Conservation (phyloP, 2,113 vertebrate species). For the Acanthochromis polyacanthus region DNA sequence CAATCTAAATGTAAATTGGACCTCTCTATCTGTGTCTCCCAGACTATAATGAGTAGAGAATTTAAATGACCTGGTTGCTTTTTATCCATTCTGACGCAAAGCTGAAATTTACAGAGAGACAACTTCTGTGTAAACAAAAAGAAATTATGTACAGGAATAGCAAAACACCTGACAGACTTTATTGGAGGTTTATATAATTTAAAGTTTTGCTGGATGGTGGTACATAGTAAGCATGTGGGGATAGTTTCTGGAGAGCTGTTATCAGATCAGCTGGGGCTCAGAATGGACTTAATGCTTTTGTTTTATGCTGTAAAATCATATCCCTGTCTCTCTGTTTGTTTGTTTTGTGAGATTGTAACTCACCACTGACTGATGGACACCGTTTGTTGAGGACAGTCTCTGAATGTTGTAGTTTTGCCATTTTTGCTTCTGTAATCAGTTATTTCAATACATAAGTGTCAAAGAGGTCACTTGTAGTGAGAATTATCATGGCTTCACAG, state of each 20-base stretch:
- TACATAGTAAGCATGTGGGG: neutral
- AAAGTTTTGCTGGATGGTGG: slow-evolving; percentile 20
- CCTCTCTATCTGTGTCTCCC: slow-evolving; percentile 84
- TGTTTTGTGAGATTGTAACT: no score
- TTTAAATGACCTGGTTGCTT: slow-evolving; percentile 84
- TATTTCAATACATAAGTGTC: no score
- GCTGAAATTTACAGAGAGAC: slow-evolving; percentile 77
- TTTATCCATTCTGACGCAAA: slow-evolving; percentile 80
- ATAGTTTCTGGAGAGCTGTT: neutral
- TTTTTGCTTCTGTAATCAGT: no score
- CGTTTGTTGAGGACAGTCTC: no score
- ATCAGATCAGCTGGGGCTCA: neutral
- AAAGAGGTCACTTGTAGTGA: no score
- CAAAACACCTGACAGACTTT: slow-evolving; percentile 20
- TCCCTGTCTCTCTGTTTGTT: no score
- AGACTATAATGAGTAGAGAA: slow-evolving; percentile 85
- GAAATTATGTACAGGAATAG: slow-evolving; percentile 63
- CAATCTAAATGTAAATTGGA: slow-evolving; percentile 89
- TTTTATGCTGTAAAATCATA: neutral
- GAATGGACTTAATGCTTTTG: neutral
- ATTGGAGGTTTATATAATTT: neutral
- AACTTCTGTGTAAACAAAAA: slow-evolving; percentile 76
- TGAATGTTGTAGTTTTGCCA: no score
- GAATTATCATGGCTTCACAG: neutral
- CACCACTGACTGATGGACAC: no score